These are phyloP conservation scores for Ascaphus truei DNA, from an alignment of 2,113 vertebrate genomes.

Conservation along the genomic window DNA sequence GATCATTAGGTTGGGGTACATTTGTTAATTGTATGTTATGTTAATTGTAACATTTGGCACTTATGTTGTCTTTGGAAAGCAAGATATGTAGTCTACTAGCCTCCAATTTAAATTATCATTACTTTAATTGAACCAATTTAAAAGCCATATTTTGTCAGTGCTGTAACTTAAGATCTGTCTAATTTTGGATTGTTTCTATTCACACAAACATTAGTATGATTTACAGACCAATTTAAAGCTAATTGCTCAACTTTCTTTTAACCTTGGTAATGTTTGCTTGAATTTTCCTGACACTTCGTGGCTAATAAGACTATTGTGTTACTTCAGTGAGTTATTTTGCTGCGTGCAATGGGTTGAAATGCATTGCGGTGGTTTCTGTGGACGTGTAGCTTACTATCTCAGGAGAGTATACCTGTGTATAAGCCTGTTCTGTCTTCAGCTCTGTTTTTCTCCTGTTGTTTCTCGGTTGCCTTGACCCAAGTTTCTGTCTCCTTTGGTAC, in stretches of 20 bases:
- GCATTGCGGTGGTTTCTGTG: too few species aligned
- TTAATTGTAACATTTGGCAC: too few species aligned
- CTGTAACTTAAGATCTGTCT: neutral
- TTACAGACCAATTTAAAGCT: conserved; percentile 15
- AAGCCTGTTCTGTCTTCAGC: too few species aligned
- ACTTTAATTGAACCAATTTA: conserved; percentile 18
- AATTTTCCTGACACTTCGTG: neutral
- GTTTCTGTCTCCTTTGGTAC: too few species aligned
- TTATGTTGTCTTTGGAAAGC: too few species aligned
- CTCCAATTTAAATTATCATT: neutral
- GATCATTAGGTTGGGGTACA: neutral
- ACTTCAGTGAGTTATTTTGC: neutral
- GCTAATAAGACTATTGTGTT: neutral
- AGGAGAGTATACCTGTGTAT: too few species aligned
- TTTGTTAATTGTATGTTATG: neutral
- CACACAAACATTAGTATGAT: conserved; percentile 4
- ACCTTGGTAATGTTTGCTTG: neutral
- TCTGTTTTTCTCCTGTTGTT: too few species aligned
- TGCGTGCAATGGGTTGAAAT: neutral
- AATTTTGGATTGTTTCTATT: neutral
- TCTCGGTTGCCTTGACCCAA: too few species aligned
- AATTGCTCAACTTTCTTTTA: neutral
- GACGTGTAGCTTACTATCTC: too few species aligned
- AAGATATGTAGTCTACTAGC: neutral
- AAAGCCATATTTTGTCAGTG: conserved; percentile 2